Evolutionary conservation across 2,113 vertebrate species (phyloP).

Genomic region (Saguinus imperator): DNA sequence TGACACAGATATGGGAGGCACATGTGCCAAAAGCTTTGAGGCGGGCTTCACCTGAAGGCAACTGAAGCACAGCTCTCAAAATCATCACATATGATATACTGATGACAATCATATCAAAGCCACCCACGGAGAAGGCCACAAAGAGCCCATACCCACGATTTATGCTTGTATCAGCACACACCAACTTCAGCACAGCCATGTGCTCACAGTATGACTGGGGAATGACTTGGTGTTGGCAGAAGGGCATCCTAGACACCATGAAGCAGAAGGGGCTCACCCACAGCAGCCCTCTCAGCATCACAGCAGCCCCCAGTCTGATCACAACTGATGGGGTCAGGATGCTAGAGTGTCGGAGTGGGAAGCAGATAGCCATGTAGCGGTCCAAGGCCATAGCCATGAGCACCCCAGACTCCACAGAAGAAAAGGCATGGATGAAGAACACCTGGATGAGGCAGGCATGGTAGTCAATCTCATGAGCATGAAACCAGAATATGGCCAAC

Average conservation of each 20-base stretch:
- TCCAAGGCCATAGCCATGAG: conserved; percentile 72
- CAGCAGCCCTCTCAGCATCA: conserved; percentile 64
- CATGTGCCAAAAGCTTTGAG: conserved; percentile 73
- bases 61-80: conserved; percentile 40
- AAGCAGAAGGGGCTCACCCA: conserved; percentile 60
- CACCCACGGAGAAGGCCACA: neutral
- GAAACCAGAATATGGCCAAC: conserved; percentile 70
- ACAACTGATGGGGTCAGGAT: conserved; percentile 46
- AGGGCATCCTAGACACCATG: conserved; percentile 67
- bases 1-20: conserved; percentile 65
- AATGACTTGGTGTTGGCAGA: conserved; percentile 59
- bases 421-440: conserved; percentile 74
- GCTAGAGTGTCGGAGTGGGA: conserved; percentile 60
- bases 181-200: conserved; percentile 75
- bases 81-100: conserved; percentile 65
- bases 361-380: conserved; percentile 68
- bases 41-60: conserved; percentile 23
- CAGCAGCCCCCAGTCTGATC: conserved; percentile 1
- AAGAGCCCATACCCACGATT: conserved; percentile 42
- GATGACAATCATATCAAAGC: conserved; percentile 37
- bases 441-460: conserved; percentile 71
- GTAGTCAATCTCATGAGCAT: conserved; percentile 15
- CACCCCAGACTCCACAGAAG: conserved; percentile 30
- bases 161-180: conserved; percentile 61
- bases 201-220: conserved; percentile 75